Evolutionary conservation across 2,888 invertebrate genomes (phyloP).

Genomic region (Blera fallax): DNA sequence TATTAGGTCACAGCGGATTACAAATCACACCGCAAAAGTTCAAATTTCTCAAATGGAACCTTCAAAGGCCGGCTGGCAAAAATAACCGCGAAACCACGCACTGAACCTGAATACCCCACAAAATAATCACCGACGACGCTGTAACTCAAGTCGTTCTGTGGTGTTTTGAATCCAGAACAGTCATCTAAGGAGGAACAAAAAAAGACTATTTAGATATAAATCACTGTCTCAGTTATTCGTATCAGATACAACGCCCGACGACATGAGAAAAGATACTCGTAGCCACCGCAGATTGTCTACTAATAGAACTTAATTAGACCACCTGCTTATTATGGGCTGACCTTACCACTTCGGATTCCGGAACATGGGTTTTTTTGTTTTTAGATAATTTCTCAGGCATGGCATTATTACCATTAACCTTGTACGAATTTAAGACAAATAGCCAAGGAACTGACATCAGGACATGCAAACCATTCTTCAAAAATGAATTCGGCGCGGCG

Average conservation of each 20-base stretch:
- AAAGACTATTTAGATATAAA: conserved; percentile 9
- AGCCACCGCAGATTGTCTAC: conserved; percentile 3
- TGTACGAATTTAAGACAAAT: conserved; percentile 27
- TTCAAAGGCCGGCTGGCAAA: background rate
- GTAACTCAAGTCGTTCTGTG: conserved; percentile 21
- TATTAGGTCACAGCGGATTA: conserved; percentile 11
- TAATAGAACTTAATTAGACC: conserved; percentile 20
- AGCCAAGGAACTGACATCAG: conserved; percentile 15
- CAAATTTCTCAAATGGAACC: conserved; percentile 14
- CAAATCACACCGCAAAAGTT: conserved; percentile 17
- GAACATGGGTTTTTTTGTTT: conserved; percentile 19
- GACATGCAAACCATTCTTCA: conserved; percentile 38
- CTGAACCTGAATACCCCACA: conserved; percentile 18
- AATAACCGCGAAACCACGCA: background rate
- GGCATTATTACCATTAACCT: conserved; percentile 23
- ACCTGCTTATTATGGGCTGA: conserved; percentile 11
- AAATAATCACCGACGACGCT: background rate
- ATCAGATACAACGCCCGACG: conserved; percentile 13
- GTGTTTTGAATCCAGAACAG: conserved; percentile 29
- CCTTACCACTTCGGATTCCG: conserved; percentile 36
- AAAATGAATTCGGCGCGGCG: background rate
- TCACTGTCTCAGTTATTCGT: conserved; percentile 13
- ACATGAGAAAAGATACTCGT: conserved; percentile 12
- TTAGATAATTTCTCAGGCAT: background rate
- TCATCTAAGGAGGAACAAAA: background rate